Evolutionary conservation across 2,113 vertebrate species (phyloP).

Genomic region (Verasper variegatus): DNA sequence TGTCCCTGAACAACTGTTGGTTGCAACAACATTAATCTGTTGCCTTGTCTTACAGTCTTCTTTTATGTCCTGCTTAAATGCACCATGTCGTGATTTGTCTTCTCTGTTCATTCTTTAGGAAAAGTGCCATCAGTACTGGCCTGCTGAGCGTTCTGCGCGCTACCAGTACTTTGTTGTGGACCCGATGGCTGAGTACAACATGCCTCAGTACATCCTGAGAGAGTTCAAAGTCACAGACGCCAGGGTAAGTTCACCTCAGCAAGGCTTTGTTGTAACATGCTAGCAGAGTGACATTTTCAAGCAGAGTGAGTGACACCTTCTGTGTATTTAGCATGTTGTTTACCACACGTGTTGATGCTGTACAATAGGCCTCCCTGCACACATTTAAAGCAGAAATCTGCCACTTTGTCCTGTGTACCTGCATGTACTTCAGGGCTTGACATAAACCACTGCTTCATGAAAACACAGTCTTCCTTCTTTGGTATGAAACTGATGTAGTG

Average conservation of each 20-base stretch:
- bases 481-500: too few species aligned
- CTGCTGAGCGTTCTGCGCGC: slow-evolving; percentile 93
- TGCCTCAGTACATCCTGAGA: slow-evolving; percentile 98
- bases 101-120: slow-evolving; percentile 80
- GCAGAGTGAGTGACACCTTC: too few species aligned
- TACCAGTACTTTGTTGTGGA: slow-evolving; percentile 99
- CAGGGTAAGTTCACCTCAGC: slow-evolving; percentile 82
- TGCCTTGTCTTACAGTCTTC: not conserved
- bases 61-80: too few species aligned
- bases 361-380: not conserved
- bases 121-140: slow-evolving; percentile 99
- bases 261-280: not conserved
- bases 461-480: not conserved
- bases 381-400: not conserved
- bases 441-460: not conserved
- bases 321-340: not conserved
- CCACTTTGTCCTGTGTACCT: not conserved
- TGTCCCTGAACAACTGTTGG: not conserved
- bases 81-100: not conserved
- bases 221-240: slow-evolving; percentile 98
- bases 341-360: not conserved
- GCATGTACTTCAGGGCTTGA: not conserved
- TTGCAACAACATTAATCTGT: not conserved
- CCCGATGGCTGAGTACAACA: slow-evolving; percentile 99
- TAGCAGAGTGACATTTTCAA: not conserved